Evolutionary conservation across 2,888 invertebrate genomes (phyloP).

Genomic region (Odiellus spinosus): DNA sequence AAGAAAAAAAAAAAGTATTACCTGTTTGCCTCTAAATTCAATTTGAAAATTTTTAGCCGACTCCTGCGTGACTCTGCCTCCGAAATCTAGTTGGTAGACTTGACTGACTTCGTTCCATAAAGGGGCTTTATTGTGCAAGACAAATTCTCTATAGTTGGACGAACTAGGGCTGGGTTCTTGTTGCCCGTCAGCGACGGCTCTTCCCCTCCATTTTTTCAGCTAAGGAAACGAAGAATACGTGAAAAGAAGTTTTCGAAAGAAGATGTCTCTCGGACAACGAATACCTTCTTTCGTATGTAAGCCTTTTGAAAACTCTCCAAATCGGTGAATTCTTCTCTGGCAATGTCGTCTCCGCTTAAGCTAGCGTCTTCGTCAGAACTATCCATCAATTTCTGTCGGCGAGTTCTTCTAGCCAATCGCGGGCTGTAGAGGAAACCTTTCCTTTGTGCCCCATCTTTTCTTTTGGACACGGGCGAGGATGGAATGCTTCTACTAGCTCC

Average conservation of each 20-base stretch:
- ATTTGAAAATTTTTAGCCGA: constrained; percentile 99
- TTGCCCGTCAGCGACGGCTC: constrained; percentile 15
- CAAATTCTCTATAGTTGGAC: constrained; percentile 50
- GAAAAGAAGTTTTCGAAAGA: background rate
- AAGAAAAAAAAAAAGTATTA: constrained; percentile 30
- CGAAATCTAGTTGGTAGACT: constrained; percentile 97
- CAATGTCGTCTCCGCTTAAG: constrained; percentile 22
- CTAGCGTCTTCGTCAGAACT: constrained; percentile 27
- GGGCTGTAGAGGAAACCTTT: constrained; percentile 52
- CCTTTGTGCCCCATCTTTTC: constrained; percentile 10
- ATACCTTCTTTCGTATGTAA: constrained; percentile 72
- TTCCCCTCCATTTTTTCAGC: constrained; percentile 48
- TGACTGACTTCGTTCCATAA: constrained; percentile 99
- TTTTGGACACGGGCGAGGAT: constrained; percentile 16
- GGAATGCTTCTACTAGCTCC: constrained; percentile 18
- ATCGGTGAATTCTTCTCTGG: constrained; percentile 54
- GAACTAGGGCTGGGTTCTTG: constrained; percentile 16
- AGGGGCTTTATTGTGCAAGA: constrained; percentile 94
- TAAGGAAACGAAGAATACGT: constrained; percentile 27
- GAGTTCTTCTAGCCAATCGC: constrained; percentile 48
- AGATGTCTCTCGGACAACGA: background rate
- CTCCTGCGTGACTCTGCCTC: constrained; percentile 95
- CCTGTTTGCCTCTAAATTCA: constrained; percentile 89
- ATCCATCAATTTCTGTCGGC: constrained; percentile 22
- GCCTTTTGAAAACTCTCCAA: constrained; percentile 83